These are phyloP conservation scores for Formica aserva DNA, from an alignment of 2,888 invertebrate species.

Conservation along the genomic window DNA sequence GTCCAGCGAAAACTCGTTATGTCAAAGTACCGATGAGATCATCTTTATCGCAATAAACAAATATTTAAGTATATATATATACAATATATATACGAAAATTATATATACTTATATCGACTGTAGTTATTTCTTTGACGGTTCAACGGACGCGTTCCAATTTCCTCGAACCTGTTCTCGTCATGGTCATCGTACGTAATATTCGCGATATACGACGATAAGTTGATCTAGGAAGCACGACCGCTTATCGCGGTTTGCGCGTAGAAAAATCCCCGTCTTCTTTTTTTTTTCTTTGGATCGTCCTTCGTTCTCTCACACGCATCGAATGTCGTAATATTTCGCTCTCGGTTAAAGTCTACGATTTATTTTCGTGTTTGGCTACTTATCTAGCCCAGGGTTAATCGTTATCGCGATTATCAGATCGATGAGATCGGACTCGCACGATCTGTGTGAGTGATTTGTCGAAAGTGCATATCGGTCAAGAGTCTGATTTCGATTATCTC, in stretches of 20 bases:
- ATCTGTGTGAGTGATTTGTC: conserved; percentile 24
- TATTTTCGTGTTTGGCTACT: conserved; percentile 17
- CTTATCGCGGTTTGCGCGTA: not conserved
- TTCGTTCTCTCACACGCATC: not conserved
- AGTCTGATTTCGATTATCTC: conserved; percentile 35
- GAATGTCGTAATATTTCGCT: conserved; percentile 36
- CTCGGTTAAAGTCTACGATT: conserved; percentile 47
- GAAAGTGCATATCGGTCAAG: conserved; percentile 44
- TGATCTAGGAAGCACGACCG: conserved; percentile 18
- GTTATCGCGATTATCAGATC: conserved; percentile 40
- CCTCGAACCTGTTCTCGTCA: conserved; percentile 41
- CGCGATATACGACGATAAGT: not conserved
- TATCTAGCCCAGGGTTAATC: conserved; percentile 37
- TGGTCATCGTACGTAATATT: conserved; percentile 25
- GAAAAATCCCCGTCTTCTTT: not conserved
- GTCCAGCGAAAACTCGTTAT: conserved; percentile 32
- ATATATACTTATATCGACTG: conserved; percentile 19
- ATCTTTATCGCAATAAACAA: conserved; percentile 27
- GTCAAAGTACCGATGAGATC: conserved; percentile 36
- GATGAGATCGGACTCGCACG: not conserved
- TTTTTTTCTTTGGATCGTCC: not conserved
- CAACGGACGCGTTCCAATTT: conserved; percentile 47
- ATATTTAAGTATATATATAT: not conserved
- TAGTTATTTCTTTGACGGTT: conserved; percentile 44
- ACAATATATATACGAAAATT: conserved; percentile 2